Conservation (phyloP, 2,113 vertebrate species). For the Nibea coibor region DNA sequence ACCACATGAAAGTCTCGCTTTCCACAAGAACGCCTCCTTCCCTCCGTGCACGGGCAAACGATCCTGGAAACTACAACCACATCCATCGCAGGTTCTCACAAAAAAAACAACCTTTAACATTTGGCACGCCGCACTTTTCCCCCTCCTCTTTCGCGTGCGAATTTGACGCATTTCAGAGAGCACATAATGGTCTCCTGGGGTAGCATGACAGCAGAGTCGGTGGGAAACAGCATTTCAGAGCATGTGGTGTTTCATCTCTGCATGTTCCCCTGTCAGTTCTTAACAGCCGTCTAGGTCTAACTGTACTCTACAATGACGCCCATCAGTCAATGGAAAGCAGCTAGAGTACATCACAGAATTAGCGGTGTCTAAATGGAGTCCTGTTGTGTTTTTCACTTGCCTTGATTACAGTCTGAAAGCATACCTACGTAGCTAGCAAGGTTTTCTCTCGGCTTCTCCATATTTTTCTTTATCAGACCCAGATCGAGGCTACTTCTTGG, state of each 20-base stretch:
- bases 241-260: slow-evolving; percentile 59
- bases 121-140: slow-evolving; percentile 19
- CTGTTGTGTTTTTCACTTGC: slow-evolving; percentile 13
- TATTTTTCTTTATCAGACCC: background rate
- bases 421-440: background rate
- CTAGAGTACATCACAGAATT: slow-evolving; percentile 19
- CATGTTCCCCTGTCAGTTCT: slow-evolving; percentile 54
- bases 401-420: slow-evolving; percentile 25
- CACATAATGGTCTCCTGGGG: slow-evolving; percentile 65
- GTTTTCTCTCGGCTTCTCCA: background rate
- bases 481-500: background rate
- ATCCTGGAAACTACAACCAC: slow-evolving; percentile 41
- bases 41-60: background rate
- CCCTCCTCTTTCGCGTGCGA: slow-evolving; percentile 31
- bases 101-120: slow-evolving; percentile 29
- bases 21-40: slow-evolving; percentile 40
- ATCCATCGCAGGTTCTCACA: slow-evolving; percentile 20
- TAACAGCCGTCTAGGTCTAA: slow-evolving; percentile 40
- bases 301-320: slow-evolving; percentile 40
- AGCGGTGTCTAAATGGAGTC: slow-evolving; percentile 40
- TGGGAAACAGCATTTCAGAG: slow-evolving; percentile 47
- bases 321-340: slow-evolving; percentile 40
- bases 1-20: slow-evolving; percentile 56
- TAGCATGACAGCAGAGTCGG: slow-evolving; percentile 32
- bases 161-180: slow-evolving; percentile 60